Conservation (phyloP, 2,113 vertebrate genomes). For the Nipponia nippon region DNA sequence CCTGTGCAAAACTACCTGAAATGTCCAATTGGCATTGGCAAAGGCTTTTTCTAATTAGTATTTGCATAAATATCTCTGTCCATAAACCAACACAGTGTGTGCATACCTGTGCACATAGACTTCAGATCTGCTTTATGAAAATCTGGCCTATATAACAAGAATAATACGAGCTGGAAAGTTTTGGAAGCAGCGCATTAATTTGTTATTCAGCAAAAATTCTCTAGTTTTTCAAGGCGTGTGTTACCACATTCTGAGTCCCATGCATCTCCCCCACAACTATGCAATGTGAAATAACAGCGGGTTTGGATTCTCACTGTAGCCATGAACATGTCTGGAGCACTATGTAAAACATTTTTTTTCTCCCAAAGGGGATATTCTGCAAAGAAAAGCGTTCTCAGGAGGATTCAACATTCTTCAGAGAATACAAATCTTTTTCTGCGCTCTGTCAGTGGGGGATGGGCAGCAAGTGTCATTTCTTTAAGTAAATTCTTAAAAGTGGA, state of each 20-base stretch:
- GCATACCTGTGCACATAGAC: background rate
- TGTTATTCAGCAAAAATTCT: background rate
- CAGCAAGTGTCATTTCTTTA: background rate
- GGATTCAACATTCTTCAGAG: background rate
- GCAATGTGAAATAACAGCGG: background rate
- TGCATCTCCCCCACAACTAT: accelerated
- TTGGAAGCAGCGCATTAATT: background rate
- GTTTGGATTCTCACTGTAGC: background rate
- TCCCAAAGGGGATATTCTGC: background rate
- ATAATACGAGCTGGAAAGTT: background rate
- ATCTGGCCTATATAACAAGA: background rate
- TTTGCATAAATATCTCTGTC: background rate
- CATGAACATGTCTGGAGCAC: background rate
- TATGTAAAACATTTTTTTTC: background rate
- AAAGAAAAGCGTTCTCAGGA: background rate
- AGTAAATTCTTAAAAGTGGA: background rate
- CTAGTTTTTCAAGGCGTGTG: background rate
- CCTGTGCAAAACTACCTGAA: background rate
- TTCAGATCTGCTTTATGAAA: background rate
- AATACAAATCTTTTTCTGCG: background rate
- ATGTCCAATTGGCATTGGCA: background rate
- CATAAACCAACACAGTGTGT: background rate
- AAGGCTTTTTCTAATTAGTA: background rate
- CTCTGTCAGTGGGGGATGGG: background rate
- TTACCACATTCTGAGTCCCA: background rate